A percentile compares a stretch with the other conserved stretches of the same genome.
phyloP scores from a whole-genome alignment of 2,797 vertebrate genomes.

The Sebastes alutus region DNA sequence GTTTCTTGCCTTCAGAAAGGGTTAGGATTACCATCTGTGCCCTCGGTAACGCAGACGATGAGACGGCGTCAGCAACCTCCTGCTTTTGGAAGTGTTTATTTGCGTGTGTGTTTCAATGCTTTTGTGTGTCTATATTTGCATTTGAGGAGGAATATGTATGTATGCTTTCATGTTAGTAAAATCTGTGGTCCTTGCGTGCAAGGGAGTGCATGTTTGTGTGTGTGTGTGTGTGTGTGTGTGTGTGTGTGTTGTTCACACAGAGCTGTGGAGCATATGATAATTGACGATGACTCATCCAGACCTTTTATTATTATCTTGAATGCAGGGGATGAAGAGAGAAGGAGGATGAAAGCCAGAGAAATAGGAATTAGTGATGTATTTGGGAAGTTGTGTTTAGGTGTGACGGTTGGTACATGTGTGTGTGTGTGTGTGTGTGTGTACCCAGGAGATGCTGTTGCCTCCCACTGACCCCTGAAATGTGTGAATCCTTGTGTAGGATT shows the following conservation, averaged over 20 bases:
- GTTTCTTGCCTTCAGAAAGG: constrained; percentile 35
- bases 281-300: constrained; percentile 62
- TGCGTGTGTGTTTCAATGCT: not conserved
- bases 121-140: constrained; percentile 12
- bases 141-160: constrained; percentile 17
- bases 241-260: not conserved
- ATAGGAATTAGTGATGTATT: not conserved
- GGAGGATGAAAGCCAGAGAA: not conserved
- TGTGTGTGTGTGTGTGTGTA: not conserved
- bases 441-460: not conserved
- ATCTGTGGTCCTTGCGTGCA: not conserved
- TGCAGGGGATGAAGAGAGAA: constrained; percentile 13
- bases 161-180: constrained; percentile 7
- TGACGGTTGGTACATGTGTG: not conserved
- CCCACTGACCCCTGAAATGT: not conserved
- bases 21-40: constrained; percentile 34
- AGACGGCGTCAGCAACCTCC: constrained; percentile 11
- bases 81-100: not conserved
- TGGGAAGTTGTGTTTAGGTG: not conserved
- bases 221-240: not conserved
- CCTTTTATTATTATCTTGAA: constrained; percentile 45
- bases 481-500: constrained; percentile 3
- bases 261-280: constrained; percentile 54
- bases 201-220: not conserved
- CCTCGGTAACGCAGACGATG: constrained; percentile 19